These are phyloP conservation scores for Porites evermanni DNA, from an alignment of 92 coral and sea anemone species.

Conservation along the genomic window DNA sequence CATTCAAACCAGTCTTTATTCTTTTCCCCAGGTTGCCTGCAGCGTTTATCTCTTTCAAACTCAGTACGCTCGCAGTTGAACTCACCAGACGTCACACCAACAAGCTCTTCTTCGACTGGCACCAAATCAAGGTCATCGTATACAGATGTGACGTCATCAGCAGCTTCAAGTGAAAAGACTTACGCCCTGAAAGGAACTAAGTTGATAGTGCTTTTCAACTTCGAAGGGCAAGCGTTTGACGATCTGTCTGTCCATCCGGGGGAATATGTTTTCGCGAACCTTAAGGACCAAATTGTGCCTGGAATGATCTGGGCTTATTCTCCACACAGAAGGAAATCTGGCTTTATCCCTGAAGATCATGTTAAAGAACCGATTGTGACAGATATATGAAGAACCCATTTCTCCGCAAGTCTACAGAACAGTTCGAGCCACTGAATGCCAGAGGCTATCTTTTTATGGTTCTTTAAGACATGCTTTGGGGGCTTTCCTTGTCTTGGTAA, in stretches of 20 bases:
- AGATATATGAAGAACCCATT: constrained; percentile 62
- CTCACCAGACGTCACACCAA: constrained; percentile 74
- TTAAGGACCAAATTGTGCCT: constrained; percentile 89
- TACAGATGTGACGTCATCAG: constrained; percentile 75
- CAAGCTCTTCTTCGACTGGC: constrained; percentile 75
- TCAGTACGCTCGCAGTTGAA: constrained; percentile 29
- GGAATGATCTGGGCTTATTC: constrained; percentile 90
- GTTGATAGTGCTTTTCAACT: constrained; percentile 75
- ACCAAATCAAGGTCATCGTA: constrained; percentile 54
- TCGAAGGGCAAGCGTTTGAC: constrained; percentile 83
- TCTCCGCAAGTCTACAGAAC: background rate
- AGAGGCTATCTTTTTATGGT: no score
- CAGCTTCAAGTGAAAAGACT: constrained; percentile 68
- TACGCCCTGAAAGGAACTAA: constrained; percentile 70
- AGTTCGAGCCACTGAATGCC: no score
- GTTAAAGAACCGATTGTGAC: constrained; percentile 89
- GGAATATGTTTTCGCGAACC: constrained; percentile 87
- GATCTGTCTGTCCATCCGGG: constrained; percentile 84
- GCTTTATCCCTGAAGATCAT: constrained; percentile 82
- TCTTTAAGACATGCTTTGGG: no score
- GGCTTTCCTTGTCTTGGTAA: no score
- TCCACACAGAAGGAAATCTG: constrained; percentile 80
- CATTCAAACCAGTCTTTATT: background rate
- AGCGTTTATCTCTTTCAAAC: constrained; percentile 45
- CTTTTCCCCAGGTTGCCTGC: constrained; percentile 46